Conservation (phyloP, 2,797 vertebrate species). For the Micropoecilia bifurca region DNA sequence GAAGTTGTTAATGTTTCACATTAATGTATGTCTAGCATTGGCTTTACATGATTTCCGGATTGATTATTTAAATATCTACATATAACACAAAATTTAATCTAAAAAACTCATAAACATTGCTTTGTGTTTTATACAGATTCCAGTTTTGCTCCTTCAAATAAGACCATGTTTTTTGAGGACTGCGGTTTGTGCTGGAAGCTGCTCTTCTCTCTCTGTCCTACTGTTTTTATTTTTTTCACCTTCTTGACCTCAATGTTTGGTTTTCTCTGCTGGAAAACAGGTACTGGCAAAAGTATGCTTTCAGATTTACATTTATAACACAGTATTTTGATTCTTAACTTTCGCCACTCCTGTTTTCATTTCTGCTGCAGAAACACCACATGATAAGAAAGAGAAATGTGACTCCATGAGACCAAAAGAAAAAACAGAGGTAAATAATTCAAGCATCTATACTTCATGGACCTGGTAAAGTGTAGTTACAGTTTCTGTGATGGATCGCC, state of each 20-base stretch:
- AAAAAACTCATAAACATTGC: too few relatives aligned
- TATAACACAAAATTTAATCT: too few relatives aligned
- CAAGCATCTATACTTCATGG: background rate
- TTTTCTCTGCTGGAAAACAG: conserved; percentile 29
- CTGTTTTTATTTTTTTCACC: conserved; percentile 16
- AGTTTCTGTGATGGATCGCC: background rate
- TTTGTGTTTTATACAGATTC: conserved; percentile 8
- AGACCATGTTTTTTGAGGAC: background rate
- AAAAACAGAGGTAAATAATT: background rate
- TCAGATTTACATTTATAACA: background rate
- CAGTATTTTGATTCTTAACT: background rate
- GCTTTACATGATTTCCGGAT: too few relatives aligned
- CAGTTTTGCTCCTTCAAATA: background rate
- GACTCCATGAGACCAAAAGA: background rate
- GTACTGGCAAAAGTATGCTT: background rate
- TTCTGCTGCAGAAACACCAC: conserved; percentile 17
- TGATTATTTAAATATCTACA: too few relatives aligned
- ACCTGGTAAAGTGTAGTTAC: background rate
- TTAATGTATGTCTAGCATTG: too few relatives aligned
- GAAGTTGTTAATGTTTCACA: too few relatives aligned
- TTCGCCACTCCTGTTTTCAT: background rate
- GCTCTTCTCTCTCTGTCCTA: conserved; percentile 48
- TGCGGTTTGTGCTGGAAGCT: conserved; percentile 17
- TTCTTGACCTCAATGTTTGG: conserved; percentile 9
- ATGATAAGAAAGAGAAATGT: conserved; percentile 1